phyloP scores from a whole-genome alignment of 2,113 vertebrate species.

The Sardina pilchardus region DNA sequence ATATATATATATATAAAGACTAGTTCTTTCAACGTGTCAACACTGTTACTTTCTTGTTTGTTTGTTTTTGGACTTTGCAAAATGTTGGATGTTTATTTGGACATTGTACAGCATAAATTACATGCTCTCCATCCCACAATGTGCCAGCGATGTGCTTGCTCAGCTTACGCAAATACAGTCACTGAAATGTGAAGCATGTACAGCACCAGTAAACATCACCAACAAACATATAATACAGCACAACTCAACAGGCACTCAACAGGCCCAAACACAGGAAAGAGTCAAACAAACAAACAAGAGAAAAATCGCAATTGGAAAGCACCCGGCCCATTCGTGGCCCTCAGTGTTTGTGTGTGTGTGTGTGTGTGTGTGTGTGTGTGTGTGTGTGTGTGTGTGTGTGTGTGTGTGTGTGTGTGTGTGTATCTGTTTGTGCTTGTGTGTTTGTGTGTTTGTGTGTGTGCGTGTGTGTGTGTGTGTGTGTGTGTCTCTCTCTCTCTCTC shows the following conservation, averaged over 20 bases:
- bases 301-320: not conserved
- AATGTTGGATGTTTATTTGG: not conserved
- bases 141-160: not conserved
- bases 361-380: slow-evolving; percentile 10
- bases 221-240: not conserved
- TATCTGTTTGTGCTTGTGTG: not conserved
- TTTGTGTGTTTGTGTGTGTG: not conserved
- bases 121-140: not conserved
- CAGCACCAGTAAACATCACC: not conserved
- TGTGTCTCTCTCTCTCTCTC: not conserved
- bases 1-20: no score
- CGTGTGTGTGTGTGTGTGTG: not conserved
- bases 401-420: not conserved
- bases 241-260: not conserved
- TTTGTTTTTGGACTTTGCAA: not conserved
- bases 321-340: not conserved
- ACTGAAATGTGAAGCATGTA: not conserved
- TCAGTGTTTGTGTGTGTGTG: not conserved
- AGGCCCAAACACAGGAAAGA: not conserved
- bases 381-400: not conserved
- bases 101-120: not conserved
- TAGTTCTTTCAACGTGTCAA: not conserved
- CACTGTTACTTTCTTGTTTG: not conserved
- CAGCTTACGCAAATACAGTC: not conserved
- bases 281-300: not conserved